Percentiles rank a stretch among this genome's conserved stretches.
Conservation (phyloP, 2,113 vertebrate species). For the Taxidea taxus region DNA sequence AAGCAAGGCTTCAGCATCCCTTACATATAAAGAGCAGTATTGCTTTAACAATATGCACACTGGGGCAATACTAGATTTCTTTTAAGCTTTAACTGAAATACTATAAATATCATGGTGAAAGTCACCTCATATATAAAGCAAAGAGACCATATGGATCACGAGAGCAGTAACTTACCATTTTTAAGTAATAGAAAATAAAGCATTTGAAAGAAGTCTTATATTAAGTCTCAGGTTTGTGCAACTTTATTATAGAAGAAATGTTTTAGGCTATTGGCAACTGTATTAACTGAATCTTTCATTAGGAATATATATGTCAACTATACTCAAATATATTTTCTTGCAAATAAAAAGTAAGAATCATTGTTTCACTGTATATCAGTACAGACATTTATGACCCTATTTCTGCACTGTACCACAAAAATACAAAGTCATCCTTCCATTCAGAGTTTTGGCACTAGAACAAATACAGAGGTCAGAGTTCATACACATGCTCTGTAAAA, state of each 20-base stretch:
- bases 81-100: slow-evolving; percentile 17
- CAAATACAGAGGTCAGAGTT: slow-evolving; percentile 65
- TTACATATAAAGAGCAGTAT: background rate
- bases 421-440: slow-evolving; percentile 76
- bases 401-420: slow-evolving; percentile 67
- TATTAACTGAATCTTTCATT: slow-evolving; percentile 36
- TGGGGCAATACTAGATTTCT: slow-evolving; percentile 27
- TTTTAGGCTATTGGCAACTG: slow-evolving; percentile 32
- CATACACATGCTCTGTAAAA: slow-evolving; percentile 62
- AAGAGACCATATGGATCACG: background rate
- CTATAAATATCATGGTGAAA: slow-evolving; percentile 22
- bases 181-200: slow-evolving; percentile 41
- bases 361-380: slow-evolving; percentile 10
- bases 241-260: slow-evolving; percentile 18
- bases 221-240: slow-evolving; percentile 8
- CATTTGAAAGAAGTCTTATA: slow-evolving; percentile 3
- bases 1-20: background rate
- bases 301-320: background rate
- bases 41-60: slow-evolving; percentile 25
- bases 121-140: background rate
- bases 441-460: slow-evolving; percentile 68
- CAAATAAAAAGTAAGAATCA: slow-evolving; percentile 42
- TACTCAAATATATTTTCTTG: background rate
- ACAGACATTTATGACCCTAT: background rate
- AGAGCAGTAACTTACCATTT: slow-evolving; percentile 25